Evolutionary conservation across 2,113 vertebrate genomes (phyloP), one percentile per base, ranked within the genome.

Genomic region (Syngnathoides biaculeatus): DNA sequence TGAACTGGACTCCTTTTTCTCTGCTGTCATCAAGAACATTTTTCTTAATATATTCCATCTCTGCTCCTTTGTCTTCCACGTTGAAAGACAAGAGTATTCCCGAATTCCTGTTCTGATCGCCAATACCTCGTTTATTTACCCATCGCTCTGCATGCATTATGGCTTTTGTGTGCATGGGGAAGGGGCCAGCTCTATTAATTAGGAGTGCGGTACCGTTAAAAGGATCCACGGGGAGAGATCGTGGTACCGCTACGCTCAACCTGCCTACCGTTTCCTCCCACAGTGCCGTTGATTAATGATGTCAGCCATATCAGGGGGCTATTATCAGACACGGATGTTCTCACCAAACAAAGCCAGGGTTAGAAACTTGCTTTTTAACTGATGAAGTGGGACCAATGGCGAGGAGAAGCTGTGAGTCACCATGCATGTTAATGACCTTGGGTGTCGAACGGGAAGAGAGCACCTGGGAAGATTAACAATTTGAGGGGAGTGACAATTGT

Each of bases 211-310:
- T 53, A 9, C 56, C 38, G 65, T 83, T 80, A 79, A 77, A 79
- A 66, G 73, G 74, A 71, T 79, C 81, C 78, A 3, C 43, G 20
- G 74, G 79, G 79, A 84, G 75, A 76, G 71, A 56, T 47, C 68
- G 58, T n/a, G 63, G 63, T 58, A 69, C 75, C 22, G 67, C 69
- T 59, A 65, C 79, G 83, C 68, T 78, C 72, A 74, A 79, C 80
- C 74, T 79, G 79, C 82, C 78, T 78, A 68, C 75, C 58, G 52
- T 68, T 77, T 84, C 79, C 88, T 86, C 83, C 83, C 84, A 83
- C 78, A 61, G 79, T 52, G 85, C 68, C 6, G 56, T 72, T 89
- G 88, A 87, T 89, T 89, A 86, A 89, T 87, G 88, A 82, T 75
- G 74, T 83, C 72, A 47, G 76, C 74, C 74, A 71, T 89, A 79